A percentile compares a stretch with the other conserved stretches of the same genome.
phyloP scores from a whole-genome alignment of 35 echinoderm and acorn worm species.

The Apostichopus japonicus region DNA sequence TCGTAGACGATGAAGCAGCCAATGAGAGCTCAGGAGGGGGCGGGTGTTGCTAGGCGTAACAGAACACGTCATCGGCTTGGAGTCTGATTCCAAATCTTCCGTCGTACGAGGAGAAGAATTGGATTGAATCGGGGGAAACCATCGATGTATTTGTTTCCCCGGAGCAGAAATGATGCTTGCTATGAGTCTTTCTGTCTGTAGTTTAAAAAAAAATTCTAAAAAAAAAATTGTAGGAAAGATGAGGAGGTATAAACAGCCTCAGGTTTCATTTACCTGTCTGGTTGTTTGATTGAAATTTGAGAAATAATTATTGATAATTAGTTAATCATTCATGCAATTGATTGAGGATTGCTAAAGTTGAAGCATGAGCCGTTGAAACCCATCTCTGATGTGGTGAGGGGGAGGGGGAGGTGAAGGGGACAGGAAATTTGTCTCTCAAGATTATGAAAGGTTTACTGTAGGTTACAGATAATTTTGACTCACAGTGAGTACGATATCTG shows the following conservation, averaged over 20 bases:
- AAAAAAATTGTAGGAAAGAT: not conserved
- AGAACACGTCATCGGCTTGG: not conserved
- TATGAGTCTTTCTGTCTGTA: not conserved
- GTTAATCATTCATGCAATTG: not conserved
- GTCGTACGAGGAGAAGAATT: not conserved
- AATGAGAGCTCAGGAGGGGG: slow-evolving; percentile 65
- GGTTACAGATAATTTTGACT: too few species aligned
- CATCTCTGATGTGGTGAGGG: not conserved
- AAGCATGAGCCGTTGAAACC: not conserved
- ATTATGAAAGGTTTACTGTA: too few species aligned
- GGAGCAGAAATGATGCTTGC: slow-evolving; percentile 1
- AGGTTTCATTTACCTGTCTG: not conserved
- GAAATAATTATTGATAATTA: too few species aligned
- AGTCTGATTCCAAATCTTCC: not conserved
- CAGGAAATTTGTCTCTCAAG: too few species aligned
- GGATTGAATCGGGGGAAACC: not conserved
- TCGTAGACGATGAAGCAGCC: slow-evolving; percentile 86
- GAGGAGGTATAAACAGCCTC: not conserved
- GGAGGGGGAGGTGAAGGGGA: too few species aligned
- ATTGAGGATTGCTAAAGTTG: not conserved
- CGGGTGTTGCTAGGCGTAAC: slow-evolving; percentile 46
- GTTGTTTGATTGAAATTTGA: not conserved
- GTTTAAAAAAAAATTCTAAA: not conserved
- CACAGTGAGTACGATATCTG: too few species aligned
- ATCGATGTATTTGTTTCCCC: not conserved